phyloP scores from a whole-genome alignment of 2,888 invertebrate genomes.

The Mythimna lalbum region DNA sequence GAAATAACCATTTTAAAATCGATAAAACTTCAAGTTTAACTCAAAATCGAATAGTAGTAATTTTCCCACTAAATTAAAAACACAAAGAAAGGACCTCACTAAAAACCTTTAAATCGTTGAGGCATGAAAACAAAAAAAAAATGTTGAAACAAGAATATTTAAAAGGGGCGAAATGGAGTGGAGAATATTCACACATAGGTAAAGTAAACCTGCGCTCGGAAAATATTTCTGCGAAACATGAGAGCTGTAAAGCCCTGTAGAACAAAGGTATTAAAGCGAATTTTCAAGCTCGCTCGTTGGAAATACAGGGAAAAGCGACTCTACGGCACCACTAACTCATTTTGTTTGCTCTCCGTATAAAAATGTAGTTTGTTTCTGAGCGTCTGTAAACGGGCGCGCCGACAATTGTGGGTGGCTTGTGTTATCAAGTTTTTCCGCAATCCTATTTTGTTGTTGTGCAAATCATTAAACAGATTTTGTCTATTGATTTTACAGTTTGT shows the following conservation, averaged over 20 bases:
- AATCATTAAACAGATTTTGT: constrained; percentile 73
- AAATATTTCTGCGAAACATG: constrained; percentile 83
- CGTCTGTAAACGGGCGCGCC: constrained; percentile 77
- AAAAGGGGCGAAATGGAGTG: constrained; percentile 71
- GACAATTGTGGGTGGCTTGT: constrained; percentile 71
- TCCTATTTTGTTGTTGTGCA: constrained; percentile 69
- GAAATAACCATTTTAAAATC: neutral
- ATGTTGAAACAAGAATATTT: constrained; percentile 59
- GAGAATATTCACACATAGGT: constrained; percentile 76
- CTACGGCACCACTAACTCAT: constrained; percentile 86
- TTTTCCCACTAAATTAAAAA: neutral
- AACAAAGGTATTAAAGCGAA: constrained; percentile 90
- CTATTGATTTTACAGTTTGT: constrained; percentile 55
- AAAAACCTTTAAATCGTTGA: constrained; percentile 15
- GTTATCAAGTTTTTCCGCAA: constrained; percentile 76
- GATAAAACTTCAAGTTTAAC: neutral
- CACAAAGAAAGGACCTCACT: constrained; percentile 8
- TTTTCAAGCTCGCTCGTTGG: constrained; percentile 85
- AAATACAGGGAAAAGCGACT: constrained; percentile 83
- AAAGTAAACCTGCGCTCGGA: constrained; percentile 78
- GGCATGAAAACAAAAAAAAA: constrained; percentile 45
- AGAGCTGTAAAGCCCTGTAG: constrained; percentile 86
- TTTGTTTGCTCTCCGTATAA: constrained; percentile 87
- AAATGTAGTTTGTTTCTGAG: constrained; percentile 87
- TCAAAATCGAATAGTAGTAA: neutral